Evolutionary conservation across 1,140 invertebrate species (phyloP), one percentile per base, ranked within the genome.

Genomic region (Drosophila neocordata): DNA sequence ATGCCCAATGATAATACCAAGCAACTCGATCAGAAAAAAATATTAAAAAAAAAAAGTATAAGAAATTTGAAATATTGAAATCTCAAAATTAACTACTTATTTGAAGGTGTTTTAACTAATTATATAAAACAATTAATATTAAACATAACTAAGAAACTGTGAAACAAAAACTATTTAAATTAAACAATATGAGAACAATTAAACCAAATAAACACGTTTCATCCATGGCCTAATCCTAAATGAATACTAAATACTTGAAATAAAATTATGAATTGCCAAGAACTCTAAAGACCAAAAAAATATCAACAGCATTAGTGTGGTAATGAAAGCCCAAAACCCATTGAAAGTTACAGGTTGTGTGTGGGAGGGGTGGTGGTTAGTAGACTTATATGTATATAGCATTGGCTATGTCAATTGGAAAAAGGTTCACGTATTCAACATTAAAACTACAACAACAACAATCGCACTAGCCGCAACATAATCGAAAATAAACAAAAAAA

Each of bases 221-320:
- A 18, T 20, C 41, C 66, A 84, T 64, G 71, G 77, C 18, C 65
- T 61, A 41, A 31, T 79, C 37, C 31, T 31, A 61, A 65, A 62
- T 74, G 73, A 71, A 77, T 77, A 79, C 60, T 69, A 79, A 77
- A 53, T 22, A 52, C 51, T 31, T 31, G 5, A 31, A 31, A 31
- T 2, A 35, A 48, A 79, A 83, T 77, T 87, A 88, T 89, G 78
- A 85, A 85, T 85, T 71, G 63, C 82, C 77, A 77, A 87, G 82
- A 85, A 85, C 81, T 66, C 59, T 41, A 48, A 51, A 61, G 22
- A 24, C 48, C 52, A 65, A 69, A 69, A 61, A 27, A 18, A 48
- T 48, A 20, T 8, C 0, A 13, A 48, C 18, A 48, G 41, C 41
- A 48, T 48, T 48, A 48, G 15, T 48, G 79, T 66, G 71, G 60